phyloP scores from a whole-genome alignment of 1,140 invertebrate genomes.

The Drosophila sp. region DNA sequence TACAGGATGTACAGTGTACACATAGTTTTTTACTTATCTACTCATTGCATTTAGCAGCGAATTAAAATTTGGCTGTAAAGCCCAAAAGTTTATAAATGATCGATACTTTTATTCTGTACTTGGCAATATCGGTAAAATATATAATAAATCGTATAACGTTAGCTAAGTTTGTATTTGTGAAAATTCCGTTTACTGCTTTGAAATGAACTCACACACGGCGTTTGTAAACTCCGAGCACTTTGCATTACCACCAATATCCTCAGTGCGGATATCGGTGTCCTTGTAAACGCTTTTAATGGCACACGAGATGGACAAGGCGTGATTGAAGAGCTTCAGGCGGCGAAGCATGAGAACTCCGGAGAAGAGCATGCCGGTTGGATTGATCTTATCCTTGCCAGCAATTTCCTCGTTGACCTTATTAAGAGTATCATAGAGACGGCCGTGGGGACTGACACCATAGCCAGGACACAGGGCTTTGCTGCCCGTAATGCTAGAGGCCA shows the following conservation, averaged over 20 bases:
- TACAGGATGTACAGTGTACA: neutral
- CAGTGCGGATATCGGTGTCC: conserved; percentile 57
- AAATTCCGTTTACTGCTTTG: neutral
- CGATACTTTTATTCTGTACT: too few species aligned
- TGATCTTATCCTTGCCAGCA: conserved; percentile 47
- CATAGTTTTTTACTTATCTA: conserved; percentile 18
- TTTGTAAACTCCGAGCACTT: conserved; percentile 59
- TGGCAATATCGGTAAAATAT: too few species aligned
- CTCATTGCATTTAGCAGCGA: conserved; percentile 9
- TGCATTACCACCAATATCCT: conserved; percentile 52
- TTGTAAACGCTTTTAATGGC: conserved; percentile 45
- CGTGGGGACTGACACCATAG: conserved; percentile 37
- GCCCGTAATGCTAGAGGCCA: conserved; percentile 57
- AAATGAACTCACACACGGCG: conserved; percentile 47
- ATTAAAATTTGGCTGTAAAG: conserved; percentile 21
- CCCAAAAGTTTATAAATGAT: too few species aligned
- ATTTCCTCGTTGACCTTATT: neutral
- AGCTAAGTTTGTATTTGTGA: too few species aligned
- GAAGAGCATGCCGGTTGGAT: conserved; percentile 66
- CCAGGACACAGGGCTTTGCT: conserved; percentile 49
- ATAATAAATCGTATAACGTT: neutral
- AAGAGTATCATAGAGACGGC: conserved; percentile 43
- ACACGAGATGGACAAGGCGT: conserved; percentile 35
- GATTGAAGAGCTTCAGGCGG: conserved; percentile 14
- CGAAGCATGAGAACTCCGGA: conserved; percentile 48